A percentile compares a stretch with the other conserved stretches of the same genome.
These are phyloP conservation scores for Acridotheres tristis DNA, from an alignment of 2,797 vertebrate genomes.

Conservation along the genomic window DNA sequence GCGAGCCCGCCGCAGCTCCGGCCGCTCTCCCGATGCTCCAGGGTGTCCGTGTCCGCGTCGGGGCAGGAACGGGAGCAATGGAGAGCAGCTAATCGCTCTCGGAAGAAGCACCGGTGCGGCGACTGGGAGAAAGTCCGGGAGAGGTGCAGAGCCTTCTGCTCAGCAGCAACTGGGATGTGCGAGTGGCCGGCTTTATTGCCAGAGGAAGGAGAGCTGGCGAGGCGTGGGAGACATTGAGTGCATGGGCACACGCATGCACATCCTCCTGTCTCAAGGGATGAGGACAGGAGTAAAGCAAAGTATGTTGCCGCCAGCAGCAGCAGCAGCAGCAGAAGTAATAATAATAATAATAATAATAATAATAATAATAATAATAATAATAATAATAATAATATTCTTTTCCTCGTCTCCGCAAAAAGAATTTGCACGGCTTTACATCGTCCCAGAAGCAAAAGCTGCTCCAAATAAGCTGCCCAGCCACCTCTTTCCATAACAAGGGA, in stretches of 20 bases:
- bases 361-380: too few relatives aligned
- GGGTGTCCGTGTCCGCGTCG: accelerated
- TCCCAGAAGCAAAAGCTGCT: neutral
- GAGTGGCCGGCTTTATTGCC: neutral
- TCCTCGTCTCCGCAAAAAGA: accelerated
- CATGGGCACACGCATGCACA: accelerated
- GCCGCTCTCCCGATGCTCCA: too few relatives aligned
- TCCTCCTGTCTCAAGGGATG: neutral
- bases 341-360: neutral
- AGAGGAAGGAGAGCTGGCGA: neutral
- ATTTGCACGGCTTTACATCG: accelerated
- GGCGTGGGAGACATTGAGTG: too few relatives aligned
- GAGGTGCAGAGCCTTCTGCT: neutral
- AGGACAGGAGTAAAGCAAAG: neutral
- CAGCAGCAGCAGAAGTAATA: neutral
- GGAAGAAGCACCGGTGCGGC: neutral
- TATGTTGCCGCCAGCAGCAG: neutral
- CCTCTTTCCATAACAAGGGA: neutral
- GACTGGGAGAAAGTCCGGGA: neutral
- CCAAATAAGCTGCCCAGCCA: neutral
- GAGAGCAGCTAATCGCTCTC: too few relatives aligned
- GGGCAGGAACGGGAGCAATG: too few relatives aligned
- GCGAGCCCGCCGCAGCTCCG: neutral
- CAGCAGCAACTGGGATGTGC: neutral
- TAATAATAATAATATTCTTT: neutral